These are phyloP conservation scores for Epizoanthus fatuus DNA, from an alignment of 92 coral and sea anemone species.

Conservation along the genomic window DNA sequence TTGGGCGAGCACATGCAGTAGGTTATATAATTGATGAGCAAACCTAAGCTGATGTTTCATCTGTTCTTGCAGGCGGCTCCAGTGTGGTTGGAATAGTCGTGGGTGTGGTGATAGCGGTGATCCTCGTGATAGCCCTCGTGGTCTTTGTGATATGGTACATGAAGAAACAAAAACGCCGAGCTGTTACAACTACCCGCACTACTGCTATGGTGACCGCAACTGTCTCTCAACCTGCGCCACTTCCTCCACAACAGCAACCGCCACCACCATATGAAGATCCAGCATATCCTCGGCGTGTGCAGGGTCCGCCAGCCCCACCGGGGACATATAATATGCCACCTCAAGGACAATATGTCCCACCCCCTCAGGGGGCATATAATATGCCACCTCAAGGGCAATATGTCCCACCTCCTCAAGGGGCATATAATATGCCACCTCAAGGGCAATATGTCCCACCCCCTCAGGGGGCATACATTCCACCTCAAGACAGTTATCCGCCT, in stretches of 20 bases:
- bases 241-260: neutral
- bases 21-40: no score
- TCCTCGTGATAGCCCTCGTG: neutral
- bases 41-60: neutral
- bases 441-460: no score
- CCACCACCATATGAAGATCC: neutral
- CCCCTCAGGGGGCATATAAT: no score
- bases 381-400: no score
- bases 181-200: neutral
- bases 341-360: no score
- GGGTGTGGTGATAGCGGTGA: neutral
- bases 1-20: no score
- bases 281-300: neutral
- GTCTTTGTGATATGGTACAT: neutral
- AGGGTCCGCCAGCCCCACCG: no score
- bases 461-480: no score
- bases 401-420: no score
- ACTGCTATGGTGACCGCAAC: neutral
- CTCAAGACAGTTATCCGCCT: no score
- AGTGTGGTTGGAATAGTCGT: neutral
- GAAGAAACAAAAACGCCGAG: neutral
- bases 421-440: no score
- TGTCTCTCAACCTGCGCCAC: neutral
- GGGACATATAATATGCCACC: no score
- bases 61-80: neutral